Conservation (phyloP, 2,888 invertebrate species). For the Entomobrya multifasciata region DNA sequence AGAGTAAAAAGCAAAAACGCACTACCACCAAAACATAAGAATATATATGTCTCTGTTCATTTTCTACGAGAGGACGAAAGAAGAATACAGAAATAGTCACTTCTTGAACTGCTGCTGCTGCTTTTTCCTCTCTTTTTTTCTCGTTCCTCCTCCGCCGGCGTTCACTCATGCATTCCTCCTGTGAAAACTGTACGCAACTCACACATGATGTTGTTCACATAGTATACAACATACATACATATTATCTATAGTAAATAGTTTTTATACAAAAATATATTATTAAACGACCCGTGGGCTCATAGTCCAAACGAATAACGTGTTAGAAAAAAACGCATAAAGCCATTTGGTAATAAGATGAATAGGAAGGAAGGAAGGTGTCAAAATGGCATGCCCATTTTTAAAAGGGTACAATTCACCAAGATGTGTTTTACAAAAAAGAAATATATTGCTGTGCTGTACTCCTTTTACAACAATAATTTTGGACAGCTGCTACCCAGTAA, state of each 20-base stretch:
- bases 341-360: conserved; percentile 20
- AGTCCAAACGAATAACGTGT: too few species aligned
- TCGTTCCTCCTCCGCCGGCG: conserved; percentile 31
- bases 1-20: conserved; percentile 27
- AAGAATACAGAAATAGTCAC: conserved; percentile 30
- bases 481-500: conserved; percentile 32
- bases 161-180: conserved; percentile 25
- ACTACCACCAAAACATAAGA: conserved; percentile 2
- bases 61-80: background rate
- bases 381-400: conserved; percentile 1
- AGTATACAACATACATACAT: background rate
- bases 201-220: too few species aligned
- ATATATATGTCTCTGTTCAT: background rate
- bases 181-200: conserved; percentile 10
- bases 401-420: too few species aligned
- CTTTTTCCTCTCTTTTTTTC: background rate
- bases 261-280: too few species aligned
- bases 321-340: background rate
- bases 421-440: conserved; percentile 21
- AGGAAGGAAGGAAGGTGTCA: conserved; percentile 25
- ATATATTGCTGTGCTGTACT: background rate
- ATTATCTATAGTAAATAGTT: background rate
- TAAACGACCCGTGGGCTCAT: conserved; percentile 10
- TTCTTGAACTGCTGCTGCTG: background rate
- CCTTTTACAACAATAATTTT: conserved; percentile 37